Base-by-base conservation (phyloP, 2,888 invertebrate genomes). In the Drosophila acutilabella region DNA sequence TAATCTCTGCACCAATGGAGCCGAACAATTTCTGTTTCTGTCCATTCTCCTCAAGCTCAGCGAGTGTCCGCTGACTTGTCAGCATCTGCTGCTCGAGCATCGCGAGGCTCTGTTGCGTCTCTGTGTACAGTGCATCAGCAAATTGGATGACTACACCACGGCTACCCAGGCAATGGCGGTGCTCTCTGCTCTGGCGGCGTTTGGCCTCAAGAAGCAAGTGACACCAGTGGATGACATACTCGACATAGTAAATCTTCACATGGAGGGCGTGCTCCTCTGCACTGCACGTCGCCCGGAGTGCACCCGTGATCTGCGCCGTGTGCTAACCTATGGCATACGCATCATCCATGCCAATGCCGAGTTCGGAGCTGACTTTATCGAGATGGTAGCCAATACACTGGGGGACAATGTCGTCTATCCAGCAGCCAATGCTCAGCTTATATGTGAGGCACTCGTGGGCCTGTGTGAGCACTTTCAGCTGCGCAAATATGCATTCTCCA, bases 381-480 rank as follows among this genome's bases (percentile, higher is more conserved):
- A 94, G 68, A 93, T 95, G 50, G 93, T 96, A 51, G 94, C 95
- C n/a, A 91, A 91, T 51, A 80, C 92, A 4, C 72, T 93, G 10
- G 92, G 91, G 1, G 92, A 92, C 54, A 86, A 91, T 53, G 86
- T 91, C 11, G 84, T 80, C 10, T 92, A 91, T 80, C 90, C 92
- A 0, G 75, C 87, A 0, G 83, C 85, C 6, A 91, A 92, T 64
- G 88, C 91, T 0, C 89, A 94, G 20, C 92, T 94, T 8, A 92
- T 96, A 40, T 96, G 96, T 88, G 96, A 96, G 92, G 95, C 96
- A 0, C 91, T 97, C 14, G 96, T 96, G 2, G 96, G 96, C 0
- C 94, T 97, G 52, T 96, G 96, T 14, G 95, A 95, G 70, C 93
- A 92, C 65, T 92, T 92, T 56, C 92, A 92, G 71, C 58, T 92